Conservation (phyloP, 92 coral and sea anemone genomes). For the Galaxea fascicularis region DNA sequence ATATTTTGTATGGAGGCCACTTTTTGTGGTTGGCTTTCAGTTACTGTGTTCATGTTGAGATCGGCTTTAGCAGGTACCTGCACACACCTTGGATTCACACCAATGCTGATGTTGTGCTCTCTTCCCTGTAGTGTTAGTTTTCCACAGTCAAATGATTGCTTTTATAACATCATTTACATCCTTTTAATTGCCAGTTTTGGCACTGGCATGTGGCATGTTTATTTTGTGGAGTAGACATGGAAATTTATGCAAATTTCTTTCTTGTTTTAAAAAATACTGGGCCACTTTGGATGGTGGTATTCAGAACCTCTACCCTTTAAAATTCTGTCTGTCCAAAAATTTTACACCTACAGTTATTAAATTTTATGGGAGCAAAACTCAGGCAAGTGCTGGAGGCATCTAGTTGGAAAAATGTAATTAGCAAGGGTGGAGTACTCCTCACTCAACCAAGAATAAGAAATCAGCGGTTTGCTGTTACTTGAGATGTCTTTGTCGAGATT, state of each 20-base stretch:
- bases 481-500: conserved; percentile 38
- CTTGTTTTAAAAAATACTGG: not conserved
- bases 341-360: not conserved
- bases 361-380: too few species aligned
- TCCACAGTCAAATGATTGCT: not conserved
- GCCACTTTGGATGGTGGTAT: not conserved
- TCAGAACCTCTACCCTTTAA: not conserved
- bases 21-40: conserved; percentile 20
- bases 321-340: too few species aligned
- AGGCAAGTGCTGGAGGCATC: not conserved
- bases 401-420: not conserved
- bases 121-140: not conserved
- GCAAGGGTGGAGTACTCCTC: not conserved
- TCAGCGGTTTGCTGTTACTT: not conserved
- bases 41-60: conserved; percentile 8
- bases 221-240: conserved; percentile 18
- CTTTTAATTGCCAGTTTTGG: not conserved
- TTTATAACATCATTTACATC: too few species aligned
- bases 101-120: not conserved
- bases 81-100: not conserved
- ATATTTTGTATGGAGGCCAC: conserved; percentile 6
- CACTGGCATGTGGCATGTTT: not conserved
- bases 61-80: conserved; percentile 34
- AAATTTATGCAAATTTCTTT: conserved; percentile 25
- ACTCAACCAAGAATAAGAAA: not conserved